Conservation (phyloP, 2,888 invertebrate genomes). For the Antitype chi region DNA sequence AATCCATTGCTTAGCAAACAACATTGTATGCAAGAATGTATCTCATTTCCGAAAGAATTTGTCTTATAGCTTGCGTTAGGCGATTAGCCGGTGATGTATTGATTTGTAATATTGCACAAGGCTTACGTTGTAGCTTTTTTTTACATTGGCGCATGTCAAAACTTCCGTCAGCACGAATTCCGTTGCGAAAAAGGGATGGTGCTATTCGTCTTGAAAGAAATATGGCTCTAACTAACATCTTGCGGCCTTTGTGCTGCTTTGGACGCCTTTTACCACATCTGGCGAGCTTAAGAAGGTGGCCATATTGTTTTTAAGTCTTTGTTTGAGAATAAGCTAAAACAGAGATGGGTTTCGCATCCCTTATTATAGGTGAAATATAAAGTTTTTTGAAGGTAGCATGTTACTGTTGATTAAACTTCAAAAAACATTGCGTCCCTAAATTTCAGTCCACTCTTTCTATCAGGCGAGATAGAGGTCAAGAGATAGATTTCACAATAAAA, state of each 20-base stretch:
- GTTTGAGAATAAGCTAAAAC: not conserved
- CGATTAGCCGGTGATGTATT: slow-evolving; percentile 9
- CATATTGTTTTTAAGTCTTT: not conserved
- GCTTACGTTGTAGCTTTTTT: not conserved
- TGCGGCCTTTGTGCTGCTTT: not conserved
- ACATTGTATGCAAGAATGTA: slow-evolving; percentile 6
- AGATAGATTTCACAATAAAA: not conserved
- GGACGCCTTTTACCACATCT: not conserved
- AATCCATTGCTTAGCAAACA: slow-evolving; percentile 14
- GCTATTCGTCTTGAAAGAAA: not conserved
- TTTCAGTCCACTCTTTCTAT: too few species aligned
- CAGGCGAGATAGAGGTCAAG: too few species aligned
- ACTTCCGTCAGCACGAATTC: not conserved
- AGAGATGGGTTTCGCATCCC: not conserved
- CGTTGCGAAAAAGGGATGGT: not conserved
- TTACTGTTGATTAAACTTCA: not conserved
- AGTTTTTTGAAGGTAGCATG: not conserved
- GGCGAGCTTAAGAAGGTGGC: too few species aligned
- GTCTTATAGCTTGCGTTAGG: not conserved
- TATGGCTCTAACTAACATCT: not conserved
- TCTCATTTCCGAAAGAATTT: slow-evolving; percentile 51
- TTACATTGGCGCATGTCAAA: not conserved
- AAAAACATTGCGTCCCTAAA: not conserved
- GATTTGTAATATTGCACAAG: slow-evolving; percentile 6
- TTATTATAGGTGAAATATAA: not conserved